These are phyloP conservation scores for Enteromius trimaculatus DNA, from an alignment of 2,797 vertebrate genomes.

Conservation along the genomic window DNA sequence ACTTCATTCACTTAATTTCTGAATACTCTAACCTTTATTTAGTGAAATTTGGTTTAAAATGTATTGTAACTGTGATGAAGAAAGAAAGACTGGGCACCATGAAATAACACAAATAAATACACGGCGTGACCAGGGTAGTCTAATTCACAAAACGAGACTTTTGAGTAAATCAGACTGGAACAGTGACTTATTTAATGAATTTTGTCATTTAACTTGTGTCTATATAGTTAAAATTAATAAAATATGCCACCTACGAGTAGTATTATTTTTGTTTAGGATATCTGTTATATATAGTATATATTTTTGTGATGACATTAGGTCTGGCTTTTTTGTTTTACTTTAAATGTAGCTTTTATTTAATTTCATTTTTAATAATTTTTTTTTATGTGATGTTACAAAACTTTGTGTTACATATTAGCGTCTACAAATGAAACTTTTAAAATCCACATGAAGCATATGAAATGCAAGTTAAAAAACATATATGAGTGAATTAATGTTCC, in stretches of 20 bases:
- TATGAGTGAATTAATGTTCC: no score
- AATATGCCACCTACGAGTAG: not conserved
- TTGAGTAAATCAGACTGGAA: not conserved
- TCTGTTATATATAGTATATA: not conserved
- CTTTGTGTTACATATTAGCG: not conserved
- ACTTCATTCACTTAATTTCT: not conserved
- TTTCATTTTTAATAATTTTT: not conserved
- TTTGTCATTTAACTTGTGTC: not conserved
- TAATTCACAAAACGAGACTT: not conserved
- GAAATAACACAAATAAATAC: not conserved
- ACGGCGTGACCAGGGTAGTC: not conserved
- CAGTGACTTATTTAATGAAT: not conserved
- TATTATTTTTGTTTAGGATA: not conserved
- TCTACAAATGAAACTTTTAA: not conserved
- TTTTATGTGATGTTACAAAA: no score
- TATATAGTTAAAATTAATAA: not conserved
- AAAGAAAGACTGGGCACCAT: not conserved
- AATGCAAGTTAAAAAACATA: not conserved
- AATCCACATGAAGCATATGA: not conserved
- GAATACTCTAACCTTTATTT: not conserved
- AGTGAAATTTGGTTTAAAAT: not conserved
- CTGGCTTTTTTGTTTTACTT: not conserved
- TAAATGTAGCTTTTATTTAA: not conserved
- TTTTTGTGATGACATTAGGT: not conserved
- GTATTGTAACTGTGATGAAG: not conserved